Conservation (phyloP, 53 echinoderm and acorn worm genomes). For the Stichopus horrens region DNA sequence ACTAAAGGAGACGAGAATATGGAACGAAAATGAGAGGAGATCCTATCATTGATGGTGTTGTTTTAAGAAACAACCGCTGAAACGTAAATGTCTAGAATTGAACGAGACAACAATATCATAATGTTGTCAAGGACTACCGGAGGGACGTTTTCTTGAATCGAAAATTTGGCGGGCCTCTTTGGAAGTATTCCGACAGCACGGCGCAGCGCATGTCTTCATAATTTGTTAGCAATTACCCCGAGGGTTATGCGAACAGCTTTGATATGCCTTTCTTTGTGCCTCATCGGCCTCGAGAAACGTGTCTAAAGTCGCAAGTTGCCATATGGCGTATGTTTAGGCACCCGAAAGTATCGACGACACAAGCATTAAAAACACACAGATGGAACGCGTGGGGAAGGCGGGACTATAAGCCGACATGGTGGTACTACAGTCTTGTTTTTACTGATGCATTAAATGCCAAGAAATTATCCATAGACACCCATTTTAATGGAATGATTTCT, state of each 20-base stretch:
- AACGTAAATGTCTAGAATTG: slow-evolving; percentile 45
- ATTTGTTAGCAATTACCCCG: slow-evolving; percentile 55
- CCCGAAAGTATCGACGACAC: slow-evolving; percentile 42
- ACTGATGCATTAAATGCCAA: slow-evolving; percentile 52
- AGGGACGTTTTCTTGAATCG: neutral
- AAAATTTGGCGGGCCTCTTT: slow-evolving; percentile 8
- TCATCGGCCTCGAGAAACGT: slow-evolving; percentile 45
- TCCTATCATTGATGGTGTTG: slow-evolving; percentile 39
- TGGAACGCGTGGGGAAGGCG: slow-evolving; percentile 19
- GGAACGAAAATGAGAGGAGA: neutral
- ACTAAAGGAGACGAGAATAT: neutral
- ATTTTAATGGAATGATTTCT: slow-evolving; percentile 47
- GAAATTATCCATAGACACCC: slow-evolving; percentile 40
- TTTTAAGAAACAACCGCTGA: slow-evolving; percentile 32
- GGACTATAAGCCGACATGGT: neutral
- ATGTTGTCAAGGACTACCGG: slow-evolving; percentile 33
- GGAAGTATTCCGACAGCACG: slow-evolving; percentile 7
- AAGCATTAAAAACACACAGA: slow-evolving; percentile 34
- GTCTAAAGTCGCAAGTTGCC: slow-evolving; percentile 45
- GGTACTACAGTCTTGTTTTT: slow-evolving; percentile 23
- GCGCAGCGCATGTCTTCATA: slow-evolving; percentile 45
- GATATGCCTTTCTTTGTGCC: slow-evolving; percentile 43
- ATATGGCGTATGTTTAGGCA: slow-evolving; percentile 58
- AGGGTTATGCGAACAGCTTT: slow-evolving; percentile 46
- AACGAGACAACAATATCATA: slow-evolving; percentile 29